Evolutionary conservation across 2,888 invertebrate genomes (phyloP).

Genomic region (Scaptomyza cyrtandrae): DNA sequence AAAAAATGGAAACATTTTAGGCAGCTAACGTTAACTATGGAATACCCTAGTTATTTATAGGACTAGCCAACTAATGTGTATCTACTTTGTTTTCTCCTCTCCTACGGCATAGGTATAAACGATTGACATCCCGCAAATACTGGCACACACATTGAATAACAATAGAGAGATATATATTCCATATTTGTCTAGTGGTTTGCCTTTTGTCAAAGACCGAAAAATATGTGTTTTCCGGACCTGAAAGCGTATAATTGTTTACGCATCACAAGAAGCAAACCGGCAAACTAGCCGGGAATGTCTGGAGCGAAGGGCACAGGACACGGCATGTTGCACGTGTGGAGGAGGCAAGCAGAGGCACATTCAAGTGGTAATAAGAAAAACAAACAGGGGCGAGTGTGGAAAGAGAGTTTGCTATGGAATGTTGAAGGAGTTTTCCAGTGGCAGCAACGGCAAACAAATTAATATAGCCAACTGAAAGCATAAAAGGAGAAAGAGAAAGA

Average conservation of each 20-base stretch:
- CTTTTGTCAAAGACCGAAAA: slow-evolving; percentile 12
- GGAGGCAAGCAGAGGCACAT: slow-evolving; percentile 33
- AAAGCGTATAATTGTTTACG: slow-evolving; percentile 61
- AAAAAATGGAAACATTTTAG: neutral
- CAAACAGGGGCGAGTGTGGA: slow-evolving; percentile 42
- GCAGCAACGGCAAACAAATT: slow-evolving; percentile 64
- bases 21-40: neutral
- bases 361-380: slow-evolving; percentile 52
- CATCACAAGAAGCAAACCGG: slow-evolving; percentile 31
- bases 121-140: neutral
- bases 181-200: slow-evolving; percentile 2
- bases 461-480: slow-evolving; percentile 51
- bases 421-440: slow-evolving; percentile 25
- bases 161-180: neutral
- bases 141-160: slow-evolving; percentile 1
- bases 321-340: slow-evolving; percentile 34
- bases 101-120: neutral
- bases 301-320: slow-evolving; percentile 41
- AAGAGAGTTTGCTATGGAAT: neutral
- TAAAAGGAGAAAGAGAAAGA: neutral
- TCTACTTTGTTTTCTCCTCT: neutral
- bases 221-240: slow-evolving; percentile 15
- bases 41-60: slow-evolving; percentile 25
- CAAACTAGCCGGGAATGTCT: slow-evolving; percentile 28
- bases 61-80: neutral